A percentile compares a stretch with the other conserved stretches of the same genome.
phyloP scores from a whole-genome alignment of 1,140 invertebrate species.

The Zaprionus nigranus region DNA sequence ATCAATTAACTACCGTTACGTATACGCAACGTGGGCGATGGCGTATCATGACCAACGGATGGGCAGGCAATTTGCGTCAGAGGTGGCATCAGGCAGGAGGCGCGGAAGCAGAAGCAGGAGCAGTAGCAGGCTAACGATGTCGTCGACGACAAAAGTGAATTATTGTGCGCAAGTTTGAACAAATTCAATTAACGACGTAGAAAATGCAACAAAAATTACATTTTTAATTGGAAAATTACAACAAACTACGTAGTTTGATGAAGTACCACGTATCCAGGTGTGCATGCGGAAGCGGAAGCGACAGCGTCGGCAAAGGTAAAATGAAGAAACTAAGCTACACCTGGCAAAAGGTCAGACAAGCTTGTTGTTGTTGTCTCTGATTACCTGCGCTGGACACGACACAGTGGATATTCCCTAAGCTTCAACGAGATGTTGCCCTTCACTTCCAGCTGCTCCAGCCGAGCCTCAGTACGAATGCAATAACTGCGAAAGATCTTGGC shows the following conservation, averaged over 20 bases:
- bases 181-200: conserved; percentile 69
- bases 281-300: neutral
- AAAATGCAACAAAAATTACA: conserved; percentile 64
- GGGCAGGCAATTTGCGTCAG: conserved; percentile 51
- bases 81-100: neutral
- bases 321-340: neutral
- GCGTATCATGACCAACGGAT: conserved; percentile 18
- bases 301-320: too few species aligned
- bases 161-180: conserved; percentile 51
- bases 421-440: conserved; percentile 80
- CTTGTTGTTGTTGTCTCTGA: neutral
- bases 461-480: conserved; percentile 64
- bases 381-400: conserved; percentile 61
- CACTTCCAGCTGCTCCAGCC: conserved; percentile 59
- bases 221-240: conserved; percentile 74
- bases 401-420: conserved; percentile 70
- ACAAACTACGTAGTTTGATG: conserved; percentile 24
- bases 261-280: conserved; percentile 9
- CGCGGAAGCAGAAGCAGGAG: neutral
- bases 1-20: conserved; percentile 62
- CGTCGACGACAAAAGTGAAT: conserved; percentile 52
- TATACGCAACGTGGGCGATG: conserved; percentile 50
- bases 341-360: neutral
- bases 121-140: conserved; percentile 38
- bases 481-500: conserved; percentile 75